Percentiles rank a stretch among this genome's conserved stretches.
phyloP scores from a whole-genome alignment of 2,797 vertebrate species.

The Ctenopoma multispine region DNA sequence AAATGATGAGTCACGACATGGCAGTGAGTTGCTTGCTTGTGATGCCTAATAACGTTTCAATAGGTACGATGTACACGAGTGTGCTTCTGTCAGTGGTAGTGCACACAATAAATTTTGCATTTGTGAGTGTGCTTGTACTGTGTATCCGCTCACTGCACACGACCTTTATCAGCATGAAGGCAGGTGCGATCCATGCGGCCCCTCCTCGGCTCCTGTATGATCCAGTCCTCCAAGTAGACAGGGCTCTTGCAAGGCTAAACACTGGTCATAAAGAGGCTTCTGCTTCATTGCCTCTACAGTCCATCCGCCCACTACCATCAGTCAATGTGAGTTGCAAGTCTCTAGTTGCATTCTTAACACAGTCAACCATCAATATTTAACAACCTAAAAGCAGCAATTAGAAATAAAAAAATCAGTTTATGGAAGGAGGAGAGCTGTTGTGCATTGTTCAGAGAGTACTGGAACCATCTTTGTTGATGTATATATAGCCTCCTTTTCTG shows the following conservation, averaged over 20 bases:
- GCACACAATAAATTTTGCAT: conserved; percentile 40
- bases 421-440: conserved; percentile 73
- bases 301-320: conserved; percentile 50
- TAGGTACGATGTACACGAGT: conserved; percentile 45
- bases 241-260: conserved; percentile 54
- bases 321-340: conserved; percentile 51
- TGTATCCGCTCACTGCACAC: conserved; percentile 26
- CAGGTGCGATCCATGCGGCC: conserved; percentile 49
- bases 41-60: conserved; percentile 41
- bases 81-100: conserved; percentile 44
- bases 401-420: conserved; percentile 55
- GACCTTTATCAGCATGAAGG: conserved; percentile 25
- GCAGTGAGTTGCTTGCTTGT: conserved; percentile 69
- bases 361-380: conserved; percentile 53
- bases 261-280: conserved; percentile 81
- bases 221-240: conserved; percentile 9
- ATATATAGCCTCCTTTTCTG: conserved; percentile 14
- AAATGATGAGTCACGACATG: conserved; percentile 60
- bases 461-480: conserved; percentile 7
- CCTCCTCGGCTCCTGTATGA: conserved; percentile 32
- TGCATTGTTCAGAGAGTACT: conserved; percentile 55
- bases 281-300: conserved; percentile 82
- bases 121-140: conserved; percentile 30
- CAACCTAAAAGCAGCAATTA: conserved; percentile 84
- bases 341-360: conserved; percentile 79